A percentile compares a stretch with the other conserved stretches of the same genome.
These are phyloP conservation scores for Orussus abietinus DNA, from an alignment of 1,140 invertebrate species.

Conservation along the genomic window DNA sequence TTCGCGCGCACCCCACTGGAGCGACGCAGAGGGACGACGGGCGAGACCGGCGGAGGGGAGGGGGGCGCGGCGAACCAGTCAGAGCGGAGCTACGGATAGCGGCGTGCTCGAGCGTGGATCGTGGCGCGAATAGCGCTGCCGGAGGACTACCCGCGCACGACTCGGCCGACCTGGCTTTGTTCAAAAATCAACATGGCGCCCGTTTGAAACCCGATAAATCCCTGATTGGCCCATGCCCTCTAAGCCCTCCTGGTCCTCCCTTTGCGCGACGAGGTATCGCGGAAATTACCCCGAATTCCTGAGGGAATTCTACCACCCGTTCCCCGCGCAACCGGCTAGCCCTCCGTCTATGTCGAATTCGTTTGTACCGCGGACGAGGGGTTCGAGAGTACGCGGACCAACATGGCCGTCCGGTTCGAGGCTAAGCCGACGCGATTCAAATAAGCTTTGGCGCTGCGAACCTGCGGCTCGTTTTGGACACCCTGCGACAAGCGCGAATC, in stretches of 20 bases:
- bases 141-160: conserved; percentile 31
- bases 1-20: too few relatives aligned
- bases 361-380: conserved; percentile 47
- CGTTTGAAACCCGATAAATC: conserved; percentile 59
- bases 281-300: conserved; percentile 3
- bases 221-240: conserved; percentile 55
- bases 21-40: conserved; percentile 8
- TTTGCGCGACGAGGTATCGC: too few relatives aligned
- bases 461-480: conserved; percentile 12
- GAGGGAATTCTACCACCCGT: conserved; percentile 10
- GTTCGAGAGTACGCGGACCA: conserved; percentile 55
- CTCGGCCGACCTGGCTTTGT: conserved; percentile 61
- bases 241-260: conserved; percentile 1
- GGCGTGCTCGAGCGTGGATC: conserved; percentile 21
- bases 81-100: conserved; percentile 29
- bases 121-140: conserved; percentile 33
- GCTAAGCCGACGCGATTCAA: conserved; percentile 41
- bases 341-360: conserved; percentile 30
- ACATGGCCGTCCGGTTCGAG: conserved; percentile 43
- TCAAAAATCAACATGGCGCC: conserved; percentile 82
- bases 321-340: conserved; percentile 11
- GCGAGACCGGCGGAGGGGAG: conserved; percentile 4
- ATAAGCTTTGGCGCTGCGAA: conserved; percentile 25
- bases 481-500: conserved; percentile 18
- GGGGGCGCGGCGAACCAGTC: conserved; percentile 26